These are phyloP conservation scores for Muscina levida DNA, from an alignment of 2,888 invertebrate species.

Conservation along the genomic window DNA sequence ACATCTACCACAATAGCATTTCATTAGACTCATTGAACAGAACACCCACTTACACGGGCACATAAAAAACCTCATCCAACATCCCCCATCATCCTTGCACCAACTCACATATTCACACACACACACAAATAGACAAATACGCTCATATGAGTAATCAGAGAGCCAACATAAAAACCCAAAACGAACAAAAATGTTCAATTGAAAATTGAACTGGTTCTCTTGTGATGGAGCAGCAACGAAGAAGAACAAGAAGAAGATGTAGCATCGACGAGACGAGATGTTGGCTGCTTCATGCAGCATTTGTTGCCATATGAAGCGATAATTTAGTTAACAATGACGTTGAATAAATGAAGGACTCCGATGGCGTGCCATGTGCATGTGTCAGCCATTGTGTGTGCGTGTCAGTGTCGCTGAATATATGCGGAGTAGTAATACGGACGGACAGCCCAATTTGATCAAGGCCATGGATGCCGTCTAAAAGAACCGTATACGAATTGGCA, in stretches of 20 bases:
- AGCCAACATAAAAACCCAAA: conserved; percentile 15
- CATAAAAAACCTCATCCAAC: conserved; percentile 28
- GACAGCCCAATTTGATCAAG: conserved; percentile 21
- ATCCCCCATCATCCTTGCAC: background rate
- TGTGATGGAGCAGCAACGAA: conserved; percentile 40
- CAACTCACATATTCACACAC: conserved; percentile 13
- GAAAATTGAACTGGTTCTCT: conserved; percentile 57
- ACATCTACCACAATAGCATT: conserved; percentile 48
- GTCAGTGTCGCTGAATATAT: conserved; percentile 13
- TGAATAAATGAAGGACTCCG: conserved; percentile 50
- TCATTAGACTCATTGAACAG: conserved; percentile 49
- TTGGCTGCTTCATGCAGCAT: background rate
- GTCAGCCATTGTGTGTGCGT: too few species aligned
- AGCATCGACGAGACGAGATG: background rate
- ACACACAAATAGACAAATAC: conserved; percentile 17
- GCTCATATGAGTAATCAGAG: conserved; percentile 27
- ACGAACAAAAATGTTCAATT: conserved; percentile 44
- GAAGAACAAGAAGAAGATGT: background rate
- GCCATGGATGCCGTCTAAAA: conserved; percentile 30
- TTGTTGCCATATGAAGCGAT: conserved; percentile 68
- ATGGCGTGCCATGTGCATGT: too few species aligned
- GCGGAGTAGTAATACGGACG: background rate
- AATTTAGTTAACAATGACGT: conserved; percentile 74
- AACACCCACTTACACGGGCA: conserved; percentile 41
- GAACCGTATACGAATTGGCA: conserved; percentile 52